A percentile compares a stretch with the other conserved stretches of the same genome.
Conservation (phyloP, 2,113 vertebrate species). For the Bufo bufo region DNA sequence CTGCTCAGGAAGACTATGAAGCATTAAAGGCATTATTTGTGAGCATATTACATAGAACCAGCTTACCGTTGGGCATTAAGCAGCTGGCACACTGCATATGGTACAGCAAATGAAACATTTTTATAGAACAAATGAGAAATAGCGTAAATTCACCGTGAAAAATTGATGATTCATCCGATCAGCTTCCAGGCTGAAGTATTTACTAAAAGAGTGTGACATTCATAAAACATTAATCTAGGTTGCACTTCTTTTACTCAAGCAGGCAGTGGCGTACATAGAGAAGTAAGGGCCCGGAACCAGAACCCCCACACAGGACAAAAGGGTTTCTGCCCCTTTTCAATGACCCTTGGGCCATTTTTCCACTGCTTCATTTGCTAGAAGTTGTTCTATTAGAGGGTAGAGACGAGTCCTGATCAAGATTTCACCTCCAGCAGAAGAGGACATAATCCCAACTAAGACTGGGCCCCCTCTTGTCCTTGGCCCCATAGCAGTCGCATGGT, state of each 20-base stretch:
- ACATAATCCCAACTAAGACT: too few species aligned
- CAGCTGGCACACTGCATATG: background rate
- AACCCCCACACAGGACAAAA: too few species aligned
- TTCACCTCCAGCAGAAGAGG: too few species aligned
- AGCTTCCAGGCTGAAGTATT: background rate
- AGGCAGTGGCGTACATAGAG: too few species aligned
- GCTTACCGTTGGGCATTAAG: background rate
- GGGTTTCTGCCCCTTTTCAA: too few species aligned
- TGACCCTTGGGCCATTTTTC: too few species aligned
- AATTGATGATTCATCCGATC: conserved; percentile 17
- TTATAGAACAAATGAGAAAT: background rate
- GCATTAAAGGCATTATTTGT: background rate
- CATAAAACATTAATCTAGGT: background rate
- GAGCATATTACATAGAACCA: background rate
- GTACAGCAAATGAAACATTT: background rate
- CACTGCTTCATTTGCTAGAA: too few species aligned
- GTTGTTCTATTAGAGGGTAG: too few species aligned
- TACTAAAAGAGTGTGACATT: background rate
- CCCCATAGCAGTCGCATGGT: too few species aligned
- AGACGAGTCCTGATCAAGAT: too few species aligned
- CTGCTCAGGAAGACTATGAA: background rate
- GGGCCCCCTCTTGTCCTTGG: too few species aligned
- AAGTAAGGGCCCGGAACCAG: too few species aligned
- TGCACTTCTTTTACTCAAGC: background rate
- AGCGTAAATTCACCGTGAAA: background rate